A percentile compares a stretch with the other conserved stretches of the same genome.
Conservation (phyloP, 2,797 vertebrate genomes). For the Bradypodion pumilum region DNA sequence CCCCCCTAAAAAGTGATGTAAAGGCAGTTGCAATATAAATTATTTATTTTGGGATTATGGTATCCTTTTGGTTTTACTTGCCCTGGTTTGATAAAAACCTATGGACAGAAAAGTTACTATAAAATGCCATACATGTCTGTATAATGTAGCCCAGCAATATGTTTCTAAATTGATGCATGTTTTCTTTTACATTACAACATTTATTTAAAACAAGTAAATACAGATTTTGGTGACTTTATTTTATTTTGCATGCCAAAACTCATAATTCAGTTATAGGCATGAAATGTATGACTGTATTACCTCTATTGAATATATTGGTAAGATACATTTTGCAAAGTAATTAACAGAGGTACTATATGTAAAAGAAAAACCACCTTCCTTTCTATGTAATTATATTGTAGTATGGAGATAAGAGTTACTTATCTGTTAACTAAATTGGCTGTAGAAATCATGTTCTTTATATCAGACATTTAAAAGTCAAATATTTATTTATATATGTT, state of each 20-base stretch:
- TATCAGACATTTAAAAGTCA: slow-evolving; percentile 84
- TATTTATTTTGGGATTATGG: slow-evolving; percentile 76
- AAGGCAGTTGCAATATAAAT: slow-evolving; percentile 68
- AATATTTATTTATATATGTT: slow-evolving; percentile 98
- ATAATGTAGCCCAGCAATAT: slow-evolving; percentile 76
- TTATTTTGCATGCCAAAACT: slow-evolving; percentile 86
- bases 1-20: background rate
- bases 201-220: slow-evolving; percentile 82
- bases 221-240: slow-evolving; percentile 75
- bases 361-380: slow-evolving; percentile 73
- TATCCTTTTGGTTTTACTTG: slow-evolving; percentile 59
- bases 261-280: slow-evolving; percentile 82
- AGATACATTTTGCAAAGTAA: slow-evolving; percentile 81
- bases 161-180: slow-evolving; percentile 82
- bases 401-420: slow-evolving; percentile 78
- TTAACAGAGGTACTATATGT: slow-evolving; percentile 86
- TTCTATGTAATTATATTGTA: slow-evolving; percentile 83
- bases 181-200: slow-evolving; percentile 65
- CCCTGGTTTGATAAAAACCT: slow-evolving; percentile 66
- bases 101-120: slow-evolving; percentile 67
- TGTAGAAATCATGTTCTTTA: slow-evolving; percentile 84
- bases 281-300: slow-evolving; percentile 79
- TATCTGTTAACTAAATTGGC: slow-evolving; percentile 76
- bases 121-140: slow-evolving; percentile 76
- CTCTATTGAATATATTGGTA: slow-evolving; percentile 83